Percentiles rank a stretch among this genome's conserved stretches.
Conservation (phyloP, 37 sponge, comb jelly and placozoan genomes). For the Bolinopsis microptera region DNA sequence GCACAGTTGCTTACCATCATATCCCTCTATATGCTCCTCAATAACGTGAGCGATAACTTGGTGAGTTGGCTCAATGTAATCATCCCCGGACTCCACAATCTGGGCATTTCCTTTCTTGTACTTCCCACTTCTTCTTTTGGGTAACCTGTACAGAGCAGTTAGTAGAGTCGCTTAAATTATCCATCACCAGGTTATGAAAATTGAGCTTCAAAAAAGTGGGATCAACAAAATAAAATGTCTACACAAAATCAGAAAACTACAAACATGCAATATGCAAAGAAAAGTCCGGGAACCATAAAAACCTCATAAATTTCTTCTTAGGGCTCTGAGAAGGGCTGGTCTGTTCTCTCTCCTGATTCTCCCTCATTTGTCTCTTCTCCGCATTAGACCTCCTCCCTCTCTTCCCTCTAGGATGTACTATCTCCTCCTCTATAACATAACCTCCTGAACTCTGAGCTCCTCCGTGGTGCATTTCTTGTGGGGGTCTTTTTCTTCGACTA, state of each 20-base stretch:
- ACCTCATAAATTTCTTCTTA: constrained; percentile 58
- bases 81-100: background rate
- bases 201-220: too few species aligned
- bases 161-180: too few species aligned
- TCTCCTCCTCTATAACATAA: constrained; percentile 35
- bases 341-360: background rate
- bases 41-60: constrained; percentile 60
- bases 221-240: too few species aligned
- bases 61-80: constrained; percentile 41
- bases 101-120: constrained; percentile 13
- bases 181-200: too few species aligned
- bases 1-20: background rate
- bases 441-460: background rate
- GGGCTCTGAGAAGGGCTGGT: background rate
- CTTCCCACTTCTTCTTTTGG: constrained; percentile 27
- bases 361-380: background rate
- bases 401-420: constrained; percentile 1
- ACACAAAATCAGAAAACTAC: too few species aligned
- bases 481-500: background rate
- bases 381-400: constrained; percentile 4
- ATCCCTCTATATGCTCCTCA: constrained; percentile 63
- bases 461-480: background rate
- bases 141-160: background rate
- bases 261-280: too few species aligned
- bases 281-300: too few species aligned